Percentiles rank a stretch among this genome's conserved stretches.
Conservation (phyloP, 2,113 vertebrate genomes). For the Mohoua ochrocephala region DNA sequence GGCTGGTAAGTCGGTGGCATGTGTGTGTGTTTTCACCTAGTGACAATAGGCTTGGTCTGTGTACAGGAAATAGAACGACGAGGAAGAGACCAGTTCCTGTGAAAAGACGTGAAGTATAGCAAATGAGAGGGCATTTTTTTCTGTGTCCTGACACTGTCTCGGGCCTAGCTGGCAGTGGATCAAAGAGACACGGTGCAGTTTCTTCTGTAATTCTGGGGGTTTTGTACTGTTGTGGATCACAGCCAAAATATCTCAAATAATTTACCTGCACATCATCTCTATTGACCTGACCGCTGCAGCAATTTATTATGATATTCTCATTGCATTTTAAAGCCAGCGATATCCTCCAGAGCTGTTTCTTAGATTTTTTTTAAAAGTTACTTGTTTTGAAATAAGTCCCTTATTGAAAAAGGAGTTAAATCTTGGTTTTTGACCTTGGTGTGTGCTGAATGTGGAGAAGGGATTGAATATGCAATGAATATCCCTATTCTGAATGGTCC, state of each 20-base stretch:
- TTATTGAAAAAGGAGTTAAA: not conserved
- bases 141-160: not conserved
- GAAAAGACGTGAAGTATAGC: not conserved
- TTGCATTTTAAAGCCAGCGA: not conserved
- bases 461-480: not conserved
- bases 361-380: not conserved
- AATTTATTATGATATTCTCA: not conserved
- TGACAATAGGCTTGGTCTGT: not conserved
- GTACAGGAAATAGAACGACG: not conserved
- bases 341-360: not conserved
- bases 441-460: not conserved
- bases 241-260: not conserved
- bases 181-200: not conserved
- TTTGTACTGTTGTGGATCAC: not conserved
- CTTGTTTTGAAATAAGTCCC: not conserved
- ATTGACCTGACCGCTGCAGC: not conserved
- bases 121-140: constrained; percentile 31
- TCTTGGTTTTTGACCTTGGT: not conserved
- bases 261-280: not conserved
- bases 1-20: not conserved
- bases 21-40: not conserved
- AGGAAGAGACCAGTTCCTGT: constrained; percentile 25
- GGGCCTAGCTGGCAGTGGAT: not conserved
- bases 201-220: not conserved
- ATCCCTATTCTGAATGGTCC: not conserved